Evolutionary conservation across 1,140 invertebrate genomes (phyloP), one percentile per base, ranked within the genome.

Genomic region (Apis laboriosa): DNA sequence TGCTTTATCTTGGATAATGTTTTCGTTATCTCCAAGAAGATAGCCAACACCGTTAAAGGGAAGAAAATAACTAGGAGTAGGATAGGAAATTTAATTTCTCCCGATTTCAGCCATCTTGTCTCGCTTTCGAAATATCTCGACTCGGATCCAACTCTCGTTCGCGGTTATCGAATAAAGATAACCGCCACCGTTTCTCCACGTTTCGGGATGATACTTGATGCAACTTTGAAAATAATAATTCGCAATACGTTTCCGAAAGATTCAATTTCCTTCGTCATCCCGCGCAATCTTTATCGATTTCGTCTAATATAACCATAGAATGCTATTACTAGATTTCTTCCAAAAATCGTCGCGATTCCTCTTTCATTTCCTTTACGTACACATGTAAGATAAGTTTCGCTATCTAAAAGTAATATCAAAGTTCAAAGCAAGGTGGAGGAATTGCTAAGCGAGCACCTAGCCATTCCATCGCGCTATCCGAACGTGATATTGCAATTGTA

Each of bases 51-150:
- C 85, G 77, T 87, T 87, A 84, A 74, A 71, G 60, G 51, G 28
- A 51, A 56, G 73, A 77, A 55, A 67, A 86, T 67, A 73, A 84
- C 78, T 68, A 51, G 55, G 24, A 71, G 74, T 60, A 76, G 71
- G 83, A 71, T 83, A 67, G 74, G 64, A 90, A 92, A 92, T 92
- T 92, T 91, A 92, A 92, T 92, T 92, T 86, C 86, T 75, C 43
- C 58, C 24, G 86, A 87, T 86, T 34, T 77, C 81, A 28, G 63
- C 60, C 68, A 55, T 58, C 68, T 70, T n/a, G 53, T 75, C 72
- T 68, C 56, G 24, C 51, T 73, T 68, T 73, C 51, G 56, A 58
- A 68, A 51, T 21, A 34, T 66, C 53, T 68, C 61, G 34, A 56
- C 64, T 68, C 34, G 61, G 17, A 68, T 68, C 28, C n/a, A 53